Percentiles rank a stretch among this genome's conserved stretches.
Conservation (phyloP, 1,140 invertebrate genomes). For the Neodiprion pinetum region DNA sequence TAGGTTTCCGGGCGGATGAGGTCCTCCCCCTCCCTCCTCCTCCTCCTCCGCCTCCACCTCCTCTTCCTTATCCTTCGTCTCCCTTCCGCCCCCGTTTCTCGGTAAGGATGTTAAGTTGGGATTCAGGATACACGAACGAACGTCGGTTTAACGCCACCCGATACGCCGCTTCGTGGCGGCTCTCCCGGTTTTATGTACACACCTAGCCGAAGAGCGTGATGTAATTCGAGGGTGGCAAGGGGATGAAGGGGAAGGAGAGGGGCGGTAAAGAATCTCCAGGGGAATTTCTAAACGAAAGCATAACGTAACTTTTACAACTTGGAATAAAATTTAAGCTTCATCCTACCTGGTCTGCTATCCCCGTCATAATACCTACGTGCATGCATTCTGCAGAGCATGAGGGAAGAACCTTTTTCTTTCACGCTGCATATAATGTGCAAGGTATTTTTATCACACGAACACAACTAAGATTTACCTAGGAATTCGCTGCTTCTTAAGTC, state of each 20-base stretch:
- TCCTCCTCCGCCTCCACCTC: neutral
- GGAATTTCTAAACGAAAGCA: conserved; percentile 31
- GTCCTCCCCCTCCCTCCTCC: no score
- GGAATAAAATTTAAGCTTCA: conserved; percentile 4
- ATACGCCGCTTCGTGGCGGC: neutral
- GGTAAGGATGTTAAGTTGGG: neutral
- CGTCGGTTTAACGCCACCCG: neutral
- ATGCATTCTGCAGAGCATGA: no score
- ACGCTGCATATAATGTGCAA: no score
- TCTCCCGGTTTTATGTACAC: neutral
- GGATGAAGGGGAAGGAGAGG: conserved; percentile 9
- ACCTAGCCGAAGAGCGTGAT: neutral
- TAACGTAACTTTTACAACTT: neutral
- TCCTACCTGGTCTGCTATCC: no score
- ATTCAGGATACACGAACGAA: neutral
- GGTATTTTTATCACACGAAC: no score
- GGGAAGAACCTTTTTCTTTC: no score
- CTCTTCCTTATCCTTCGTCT: neutral
- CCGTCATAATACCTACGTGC: no score
- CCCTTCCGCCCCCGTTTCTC: neutral
- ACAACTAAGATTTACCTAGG: no score
- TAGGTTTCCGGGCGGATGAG: neutral
- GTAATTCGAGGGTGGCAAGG: neutral
- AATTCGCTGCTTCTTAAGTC: no score
- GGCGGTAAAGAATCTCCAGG: conserved; percentile 25